A percentile compares a stretch with the other conserved stretches of the same genome.
phyloP scores from a whole-genome alignment of 2,888 invertebrate species.

The Tetranychus piercei region DNA sequence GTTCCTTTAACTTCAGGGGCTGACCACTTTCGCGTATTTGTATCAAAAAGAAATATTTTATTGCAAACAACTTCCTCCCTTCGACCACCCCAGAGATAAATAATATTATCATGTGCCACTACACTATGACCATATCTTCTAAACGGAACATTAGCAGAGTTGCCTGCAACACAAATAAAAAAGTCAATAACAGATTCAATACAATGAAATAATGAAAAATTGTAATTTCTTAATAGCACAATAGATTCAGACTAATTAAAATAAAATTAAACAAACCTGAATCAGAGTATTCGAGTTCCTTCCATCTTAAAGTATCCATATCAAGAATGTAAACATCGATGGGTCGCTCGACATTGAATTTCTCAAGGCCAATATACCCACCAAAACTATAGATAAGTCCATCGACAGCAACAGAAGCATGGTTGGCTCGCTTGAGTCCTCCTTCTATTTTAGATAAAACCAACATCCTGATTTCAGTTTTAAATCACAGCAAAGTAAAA shows the following conservation, averaged over 20 bases:
- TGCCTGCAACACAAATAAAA: background rate
- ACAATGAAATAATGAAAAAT: background rate
- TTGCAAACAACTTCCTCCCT: background rate
- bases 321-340: slow-evolving; percentile 73
- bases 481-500: background rate
- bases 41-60: background rate
- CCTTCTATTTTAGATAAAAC: slow-evolving; percentile 53
- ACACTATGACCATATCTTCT: slow-evolving; percentile 84
- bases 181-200: background rate
- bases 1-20: background rate
- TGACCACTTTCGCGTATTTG: background rate
- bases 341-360: slow-evolving; percentile 48
- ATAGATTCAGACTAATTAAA: background rate
- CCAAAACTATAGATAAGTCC: slow-evolving; percentile 72
- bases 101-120: slow-evolving; percentile 51
- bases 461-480: background rate
- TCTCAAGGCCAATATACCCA: slow-evolving; percentile 70
- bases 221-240: background rate
- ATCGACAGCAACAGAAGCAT: slow-evolving; percentile 60
- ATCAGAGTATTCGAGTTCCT: background rate
- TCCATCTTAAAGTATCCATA: slow-evolving; percentile 41
- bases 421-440: slow-evolving; percentile 75
- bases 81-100: slow-evolving; percentile 59
- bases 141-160: slow-evolving; percentile 39
- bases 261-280: background rate